Percentiles rank a stretch among this genome's conserved stretches.
These are phyloP conservation scores for Danaus chrysippus DNA, from an alignment of 2,888 invertebrate species.

Conservation along the genomic window DNA sequence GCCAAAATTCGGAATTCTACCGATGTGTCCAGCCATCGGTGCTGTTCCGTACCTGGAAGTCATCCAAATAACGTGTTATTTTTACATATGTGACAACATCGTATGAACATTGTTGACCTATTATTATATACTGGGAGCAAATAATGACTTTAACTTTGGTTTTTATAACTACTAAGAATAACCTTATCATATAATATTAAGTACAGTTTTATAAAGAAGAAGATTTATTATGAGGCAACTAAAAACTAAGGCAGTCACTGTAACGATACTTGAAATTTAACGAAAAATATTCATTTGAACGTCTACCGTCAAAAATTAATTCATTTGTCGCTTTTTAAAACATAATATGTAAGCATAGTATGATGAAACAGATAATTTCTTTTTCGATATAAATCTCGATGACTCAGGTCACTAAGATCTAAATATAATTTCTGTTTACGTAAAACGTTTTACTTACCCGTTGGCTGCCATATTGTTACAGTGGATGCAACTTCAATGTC, in stretches of 20 bases:
- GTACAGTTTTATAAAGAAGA: too few relatives aligned
- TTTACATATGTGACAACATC: conserved; percentile 52
- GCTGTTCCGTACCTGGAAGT: conserved; percentile 67
- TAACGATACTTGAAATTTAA: too few relatives aligned
- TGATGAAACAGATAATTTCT: too few relatives aligned
- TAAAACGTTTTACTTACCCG: conserved; percentile 47
- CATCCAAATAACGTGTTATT: conserved; percentile 67
- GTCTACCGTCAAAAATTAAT: too few relatives aligned
- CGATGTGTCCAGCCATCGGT: conserved; percentile 63
- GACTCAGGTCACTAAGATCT: neutral
- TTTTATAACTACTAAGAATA: neutral
- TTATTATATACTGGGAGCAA: conserved; percentile 28
- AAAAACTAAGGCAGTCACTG: too few relatives aligned
- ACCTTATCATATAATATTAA: too few relatives aligned
- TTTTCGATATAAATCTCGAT: too few relatives aligned
- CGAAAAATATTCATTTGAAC: too few relatives aligned
- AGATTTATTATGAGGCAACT: too few relatives aligned
- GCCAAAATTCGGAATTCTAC: conserved; percentile 73
- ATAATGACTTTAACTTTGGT: neutral
- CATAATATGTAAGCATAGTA: too few relatives aligned
- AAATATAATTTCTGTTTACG: conserved; percentile 1
- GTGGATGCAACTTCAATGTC: conserved; percentile 35
- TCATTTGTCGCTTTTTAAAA: too few relatives aligned
- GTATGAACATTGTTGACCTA: conserved; percentile 48
- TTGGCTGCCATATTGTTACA: conserved; percentile 59